Conservation (phyloP, 2,797 vertebrate genomes). For the Varecia variegata region DNA sequence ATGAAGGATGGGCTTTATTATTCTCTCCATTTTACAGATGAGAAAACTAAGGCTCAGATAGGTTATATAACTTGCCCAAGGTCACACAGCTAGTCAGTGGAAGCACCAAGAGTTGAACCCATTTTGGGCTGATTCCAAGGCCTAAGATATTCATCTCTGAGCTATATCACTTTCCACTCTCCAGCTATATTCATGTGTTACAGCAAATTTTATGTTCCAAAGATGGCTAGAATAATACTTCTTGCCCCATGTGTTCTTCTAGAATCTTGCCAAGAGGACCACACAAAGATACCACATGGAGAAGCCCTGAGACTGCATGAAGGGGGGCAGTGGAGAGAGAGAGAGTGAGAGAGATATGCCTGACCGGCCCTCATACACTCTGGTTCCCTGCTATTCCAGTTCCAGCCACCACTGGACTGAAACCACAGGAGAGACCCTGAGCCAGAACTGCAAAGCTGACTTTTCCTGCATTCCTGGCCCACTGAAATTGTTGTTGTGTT, state of each 20-base stretch:
- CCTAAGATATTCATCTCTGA: neutral
- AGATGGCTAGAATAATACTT: neutral
- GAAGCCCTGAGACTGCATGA: neutral
- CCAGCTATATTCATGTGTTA: rapidly evolving
- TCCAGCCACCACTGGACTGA: neutral
- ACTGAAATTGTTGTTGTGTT: neutral
- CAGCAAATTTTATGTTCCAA: neutral
- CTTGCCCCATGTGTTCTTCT: neutral
- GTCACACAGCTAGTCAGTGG: neutral
- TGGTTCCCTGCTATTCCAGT: neutral
- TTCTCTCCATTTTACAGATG: neutral
- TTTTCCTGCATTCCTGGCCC: neutral
- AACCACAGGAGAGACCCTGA: neutral
- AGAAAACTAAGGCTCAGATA: neutral
- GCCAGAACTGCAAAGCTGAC: neutral
- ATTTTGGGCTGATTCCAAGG: neutral
- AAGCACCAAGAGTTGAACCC: neutral
- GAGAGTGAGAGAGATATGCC: neutral
- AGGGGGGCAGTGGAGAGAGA: neutral
- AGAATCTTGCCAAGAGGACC: neutral
- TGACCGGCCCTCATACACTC: neutral
- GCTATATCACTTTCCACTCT: rapidly evolving
- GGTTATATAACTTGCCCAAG: neutral
- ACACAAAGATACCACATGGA: neutral
- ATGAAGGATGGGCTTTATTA: neutral